Evolutionary conservation across 2,113 vertebrate species (phyloP).

Genomic region (Apodemus sylvaticus): DNA sequence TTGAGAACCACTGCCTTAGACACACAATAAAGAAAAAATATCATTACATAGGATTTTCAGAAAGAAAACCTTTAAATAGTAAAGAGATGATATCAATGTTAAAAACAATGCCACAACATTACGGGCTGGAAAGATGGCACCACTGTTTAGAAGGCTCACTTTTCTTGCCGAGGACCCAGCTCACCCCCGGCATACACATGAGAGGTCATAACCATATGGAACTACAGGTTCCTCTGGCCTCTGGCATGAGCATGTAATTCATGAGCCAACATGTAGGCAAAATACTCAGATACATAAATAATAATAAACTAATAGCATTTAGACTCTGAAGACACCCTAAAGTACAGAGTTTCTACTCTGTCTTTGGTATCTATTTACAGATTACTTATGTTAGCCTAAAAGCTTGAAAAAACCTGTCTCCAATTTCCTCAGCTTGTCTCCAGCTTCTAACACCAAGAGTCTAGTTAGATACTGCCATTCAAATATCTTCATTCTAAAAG

Average conservation of each 20-base stretch:
- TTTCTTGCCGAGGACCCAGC: no score
- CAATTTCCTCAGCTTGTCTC: not conserved
- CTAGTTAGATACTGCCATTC: not conserved
- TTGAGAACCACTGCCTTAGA: not conserved
- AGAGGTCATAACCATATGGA: not conserved
- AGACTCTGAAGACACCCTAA: not conserved
- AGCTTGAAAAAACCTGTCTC: not conserved
- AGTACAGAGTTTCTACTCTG: not conserved
- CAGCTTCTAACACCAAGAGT: not conserved
- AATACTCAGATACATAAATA: not conserved
- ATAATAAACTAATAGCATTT: not conserved
- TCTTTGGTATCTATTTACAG: not conserved
- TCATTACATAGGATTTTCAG: not conserved
- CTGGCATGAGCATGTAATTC: not conserved
- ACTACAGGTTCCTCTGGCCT: not conserved
- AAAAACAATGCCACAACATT: not conserved
- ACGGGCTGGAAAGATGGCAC: not conserved
- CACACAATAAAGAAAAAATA: not conserved
- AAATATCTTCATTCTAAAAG: not conserved
- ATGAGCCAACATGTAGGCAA: not conserved
- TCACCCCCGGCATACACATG: not conserved
- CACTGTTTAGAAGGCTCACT: not conserved
- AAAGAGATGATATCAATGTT: not conserved
- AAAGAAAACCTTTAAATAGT: not conserved
- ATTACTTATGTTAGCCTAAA: not conserved